A percentile compares a stretch with the other conserved stretches of the same genome.
These are phyloP conservation scores for Amphipyra berbera DNA, from an alignment of 2,888 invertebrate species.

Conservation along the genomic window DNA sequence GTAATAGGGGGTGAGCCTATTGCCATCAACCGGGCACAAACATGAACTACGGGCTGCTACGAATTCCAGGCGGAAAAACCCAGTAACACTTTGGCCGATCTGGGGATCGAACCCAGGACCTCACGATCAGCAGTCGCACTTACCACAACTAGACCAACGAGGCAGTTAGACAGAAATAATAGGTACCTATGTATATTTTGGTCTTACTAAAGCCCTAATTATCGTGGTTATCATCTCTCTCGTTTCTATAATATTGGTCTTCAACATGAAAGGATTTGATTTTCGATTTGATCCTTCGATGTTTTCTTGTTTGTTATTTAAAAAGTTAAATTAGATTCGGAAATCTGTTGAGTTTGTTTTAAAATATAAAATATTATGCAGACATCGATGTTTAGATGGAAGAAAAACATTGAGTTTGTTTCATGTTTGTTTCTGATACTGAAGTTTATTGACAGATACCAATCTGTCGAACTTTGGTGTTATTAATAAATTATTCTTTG, in stretches of 20 bases:
- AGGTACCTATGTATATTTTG: too few relatives aligned
- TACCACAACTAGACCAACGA: too few relatives aligned
- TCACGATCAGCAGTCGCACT: too few relatives aligned
- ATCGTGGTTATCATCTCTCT: neutral
- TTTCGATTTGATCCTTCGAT: constrained; percentile 25
- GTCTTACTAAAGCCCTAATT: too few relatives aligned
- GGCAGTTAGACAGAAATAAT: too few relatives aligned
- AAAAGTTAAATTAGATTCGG: constrained; percentile 51
- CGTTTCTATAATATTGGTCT: neutral
- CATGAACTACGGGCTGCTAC: too few relatives aligned
- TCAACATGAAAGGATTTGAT: constrained; percentile 19
- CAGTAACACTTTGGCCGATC: too few relatives aligned
- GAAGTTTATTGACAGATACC: constrained; percentile 26
- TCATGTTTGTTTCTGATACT: constrained; percentile 8
- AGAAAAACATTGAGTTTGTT: constrained; percentile 21
- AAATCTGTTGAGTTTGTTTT: constrained; percentile 33
- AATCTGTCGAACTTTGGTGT: constrained; percentile 7
- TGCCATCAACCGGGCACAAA: too few relatives aligned
- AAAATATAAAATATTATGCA: constrained; percentile 29
- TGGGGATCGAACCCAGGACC: too few relatives aligned
- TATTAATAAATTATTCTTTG: too few relatives aligned
- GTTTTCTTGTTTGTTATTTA: constrained; percentile 42
- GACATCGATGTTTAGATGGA: constrained; percentile 23
- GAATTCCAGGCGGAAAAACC: too few relatives aligned
- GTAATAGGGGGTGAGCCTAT: too few relatives aligned